Percentiles rank a stretch among this genome's conserved stretches.
These are phyloP conservation scores for Petrosia ficiformis DNA, from an alignment of 37 sponge, comb jelly and placozoan genomes.

Conservation along the genomic window DNA sequence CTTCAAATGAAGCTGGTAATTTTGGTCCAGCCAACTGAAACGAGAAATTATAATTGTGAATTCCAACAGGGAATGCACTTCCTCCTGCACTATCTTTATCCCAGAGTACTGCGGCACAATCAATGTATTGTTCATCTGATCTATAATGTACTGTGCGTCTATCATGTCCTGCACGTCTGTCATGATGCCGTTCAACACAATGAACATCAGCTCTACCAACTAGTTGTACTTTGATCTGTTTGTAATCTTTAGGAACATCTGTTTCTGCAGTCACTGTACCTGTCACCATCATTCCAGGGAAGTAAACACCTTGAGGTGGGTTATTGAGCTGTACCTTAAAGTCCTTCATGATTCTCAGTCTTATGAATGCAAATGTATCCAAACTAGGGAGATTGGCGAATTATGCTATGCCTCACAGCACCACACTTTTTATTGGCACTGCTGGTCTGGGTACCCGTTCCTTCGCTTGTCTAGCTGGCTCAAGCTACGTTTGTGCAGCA, in stretches of 20 bases:
- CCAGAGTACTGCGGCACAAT: constrained; percentile 24
- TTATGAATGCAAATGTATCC: too few species aligned
- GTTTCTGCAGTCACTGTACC: constrained; percentile 21
- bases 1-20: constrained; percentile 20
- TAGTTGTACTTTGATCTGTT: constrained; percentile 34
- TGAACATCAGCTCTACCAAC: constrained; percentile 49
- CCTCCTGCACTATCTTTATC: constrained; percentile 12
- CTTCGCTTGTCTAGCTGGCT: too few species aligned
- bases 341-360: constrained; percentile 6
- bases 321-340: neutral
- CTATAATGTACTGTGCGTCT: constrained; percentile 25
- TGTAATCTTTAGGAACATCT: constrained; percentile 22
- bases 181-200: constrained; percentile 68
- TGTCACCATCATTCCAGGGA: constrained; percentile 17
- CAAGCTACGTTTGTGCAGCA: too few species aligned
- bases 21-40: neutral
- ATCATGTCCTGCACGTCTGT: constrained; percentile 3
- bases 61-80: constrained; percentile 26
- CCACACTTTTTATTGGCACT: neutral
- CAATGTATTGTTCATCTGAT: constrained; percentile 21
- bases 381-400: too few species aligned
- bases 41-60: constrained; percentile 30
- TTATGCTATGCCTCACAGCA: neutral
- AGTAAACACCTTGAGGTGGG: constrained; percentile 8
- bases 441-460: too few species aligned